phyloP scores from a whole-genome alignment of 2,888 invertebrate genomes.

The Omphaloscelis lunosa region DNA sequence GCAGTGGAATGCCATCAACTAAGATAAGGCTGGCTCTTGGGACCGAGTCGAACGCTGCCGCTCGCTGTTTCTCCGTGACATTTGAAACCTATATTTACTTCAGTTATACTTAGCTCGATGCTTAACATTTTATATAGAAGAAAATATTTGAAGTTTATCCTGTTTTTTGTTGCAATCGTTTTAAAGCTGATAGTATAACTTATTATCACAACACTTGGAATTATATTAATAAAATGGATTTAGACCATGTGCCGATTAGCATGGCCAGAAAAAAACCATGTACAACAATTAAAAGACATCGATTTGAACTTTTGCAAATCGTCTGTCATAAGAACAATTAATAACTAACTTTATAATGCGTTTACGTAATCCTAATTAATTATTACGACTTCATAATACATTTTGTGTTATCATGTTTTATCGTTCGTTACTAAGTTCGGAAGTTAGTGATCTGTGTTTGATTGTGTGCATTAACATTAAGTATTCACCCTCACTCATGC shows the following conservation, averaged over 20 bases:
- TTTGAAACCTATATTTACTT: constrained; percentile 77
- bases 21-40: constrained; percentile 86
- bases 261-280: background rate
- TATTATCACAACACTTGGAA: background rate
- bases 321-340: constrained; percentile 14
- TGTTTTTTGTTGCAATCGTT: constrained; percentile 27
- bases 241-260: background rate
- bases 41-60: constrained; percentile 77
- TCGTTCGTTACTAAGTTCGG: constrained; percentile 61
- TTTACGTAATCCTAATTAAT: constrained; percentile 48
- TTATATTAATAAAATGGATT: background rate
- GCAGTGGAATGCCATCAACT: constrained; percentile 89
- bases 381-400: constrained; percentile 45
- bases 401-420: constrained; percentile 51
- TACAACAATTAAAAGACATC: constrained; percentile 5
- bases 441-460: constrained; percentile 60
- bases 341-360: constrained; percentile 5
- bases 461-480: constrained; percentile 62
- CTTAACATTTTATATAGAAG: constrained; percentile 45
- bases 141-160: constrained; percentile 27
- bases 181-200: constrained; percentile 6
- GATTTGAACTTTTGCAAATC: constrained; percentile 18
- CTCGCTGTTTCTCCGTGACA: constrained; percentile 76
- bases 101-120: constrained; percentile 62
- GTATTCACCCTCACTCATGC: constrained; percentile 50